Base-by-base conservation (phyloP, 2,888 invertebrate species). In the Argyra leucocephala region DNA sequence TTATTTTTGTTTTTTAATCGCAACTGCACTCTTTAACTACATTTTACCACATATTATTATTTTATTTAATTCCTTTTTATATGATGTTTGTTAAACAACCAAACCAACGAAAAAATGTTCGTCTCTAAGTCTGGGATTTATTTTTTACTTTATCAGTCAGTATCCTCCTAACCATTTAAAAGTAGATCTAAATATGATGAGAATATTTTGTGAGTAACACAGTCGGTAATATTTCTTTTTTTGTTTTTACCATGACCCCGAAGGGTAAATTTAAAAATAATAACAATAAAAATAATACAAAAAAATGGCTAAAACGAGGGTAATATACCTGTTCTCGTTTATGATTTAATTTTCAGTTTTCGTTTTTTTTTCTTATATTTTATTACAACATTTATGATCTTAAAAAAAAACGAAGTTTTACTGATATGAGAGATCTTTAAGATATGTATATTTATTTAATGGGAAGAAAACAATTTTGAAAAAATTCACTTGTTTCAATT, bases 221-320 rank as follows among this genome's bases (percentile, higher is more conserved):
- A 18, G 48, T 48, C 48, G 18, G 48, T 9, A 2, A 31, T 31
- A 64, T 48, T 36, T 61, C 57, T 61, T 64, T 61, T 64, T 64
- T 24, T 61, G 24, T 60, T 61, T 64, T 22, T 57, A 57, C 64
- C 61, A 64, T 64, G 64, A 64, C 64, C 64, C 57, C 61, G 26
- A 60, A 64, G 64, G 64, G 48, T 48, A 48, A 48, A 48, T 31
- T 31, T 31, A 7, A 31, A 10, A 31, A 31, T 31, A 10, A 31
- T 9, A 37, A 37, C 37, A 37, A 37, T 9, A 48, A 48, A 48
- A 31, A 48, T 18, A 48, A 48, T 18, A 48, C 18, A 2, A 48
- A n/a, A 18, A 48, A 15, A n/a, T n/a, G n/a, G n/a, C n/a, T n/a
- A n/a, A n/a, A 5, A 48, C 5, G 15, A 18, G 15, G 15, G 15